These are phyloP conservation scores for Burhinus bistriatus DNA, from an alignment of 2,113 vertebrate species.

Conservation along the genomic window DNA sequence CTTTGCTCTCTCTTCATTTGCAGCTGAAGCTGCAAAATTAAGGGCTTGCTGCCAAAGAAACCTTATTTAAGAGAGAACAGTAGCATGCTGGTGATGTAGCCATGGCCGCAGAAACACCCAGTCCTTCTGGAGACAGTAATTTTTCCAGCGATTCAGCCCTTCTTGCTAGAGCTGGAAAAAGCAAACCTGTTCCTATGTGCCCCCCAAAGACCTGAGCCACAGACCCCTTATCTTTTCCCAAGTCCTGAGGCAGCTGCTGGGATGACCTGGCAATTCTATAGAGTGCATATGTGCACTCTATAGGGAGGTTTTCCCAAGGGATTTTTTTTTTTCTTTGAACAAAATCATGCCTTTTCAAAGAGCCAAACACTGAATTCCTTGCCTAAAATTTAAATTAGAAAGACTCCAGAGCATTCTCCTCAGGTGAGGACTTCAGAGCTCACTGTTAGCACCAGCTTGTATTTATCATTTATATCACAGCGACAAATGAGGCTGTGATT, in stretches of 20 bases:
- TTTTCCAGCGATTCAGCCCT: not conserved
- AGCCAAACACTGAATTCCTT: not conserved
- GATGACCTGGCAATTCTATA: not conserved
- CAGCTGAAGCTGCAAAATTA: not conserved
- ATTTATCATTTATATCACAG: not conserved
- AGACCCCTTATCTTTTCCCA: not conserved
- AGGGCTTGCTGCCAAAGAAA: not conserved
- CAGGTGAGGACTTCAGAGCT: not conserved
- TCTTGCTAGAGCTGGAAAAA: not conserved
- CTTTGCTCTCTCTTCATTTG: not conserved
- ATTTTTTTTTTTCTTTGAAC: not conserved
- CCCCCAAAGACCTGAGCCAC: not conserved
- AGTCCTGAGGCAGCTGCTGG: not conserved
- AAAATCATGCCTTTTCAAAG: not conserved
- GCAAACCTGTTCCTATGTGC: not conserved
- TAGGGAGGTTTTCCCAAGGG: not conserved
- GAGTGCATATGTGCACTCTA: not conserved
- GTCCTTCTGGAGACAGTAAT: not conserved
- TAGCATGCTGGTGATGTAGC: not conserved
- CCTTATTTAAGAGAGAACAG: not conserved
- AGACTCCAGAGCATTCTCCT: not conserved
- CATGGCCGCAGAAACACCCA: not conserved
- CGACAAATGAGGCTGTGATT: not conserved
- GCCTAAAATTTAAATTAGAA: not conserved
- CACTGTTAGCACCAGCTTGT: not conserved